These are phyloP conservation scores for Nematopogon swammerdamellus DNA, from an alignment of 2,888 invertebrate species.

Conservation along the genomic window DNA sequence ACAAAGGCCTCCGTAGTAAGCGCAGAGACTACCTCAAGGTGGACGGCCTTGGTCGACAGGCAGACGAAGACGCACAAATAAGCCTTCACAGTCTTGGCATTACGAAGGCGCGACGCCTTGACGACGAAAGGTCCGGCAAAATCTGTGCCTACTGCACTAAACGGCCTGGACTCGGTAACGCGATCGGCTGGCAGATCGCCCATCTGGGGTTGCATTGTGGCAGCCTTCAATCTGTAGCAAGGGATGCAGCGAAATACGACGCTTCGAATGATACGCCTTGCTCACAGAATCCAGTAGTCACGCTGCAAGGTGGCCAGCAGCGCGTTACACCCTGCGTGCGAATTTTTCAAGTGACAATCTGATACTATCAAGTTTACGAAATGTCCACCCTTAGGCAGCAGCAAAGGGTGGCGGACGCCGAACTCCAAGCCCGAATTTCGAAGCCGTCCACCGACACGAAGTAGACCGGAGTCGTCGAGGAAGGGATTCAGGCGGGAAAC, in stretches of 20 bases:
- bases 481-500: not conserved
- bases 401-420: not conserved
- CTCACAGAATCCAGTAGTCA: not conserved
- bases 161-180: not conserved
- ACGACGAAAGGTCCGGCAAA: conserved; percentile 1
- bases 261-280: not conserved
- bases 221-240: not conserved
- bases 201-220: conserved; percentile 1
- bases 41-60: not conserved
- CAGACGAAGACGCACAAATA: conserved; percentile 3
- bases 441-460: not conserved
- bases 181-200: not conserved
- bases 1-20: conserved; percentile 1
- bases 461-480: not conserved
- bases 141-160: not conserved
- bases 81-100: not conserved
- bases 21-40: not conserved
- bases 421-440: not conserved
- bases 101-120: not conserved
- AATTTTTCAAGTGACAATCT: not conserved
- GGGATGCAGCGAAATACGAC: not conserved
- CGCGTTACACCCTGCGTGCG: not conserved
- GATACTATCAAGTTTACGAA: not conserved
- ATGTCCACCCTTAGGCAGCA: not conserved
- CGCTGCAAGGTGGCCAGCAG: not conserved